Percentiles rank a stretch among this genome's conserved stretches.
Evolutionary conservation across 2,888 invertebrate genomes (phyloP).

Genomic region (Heterodera filipjevi): DNA sequence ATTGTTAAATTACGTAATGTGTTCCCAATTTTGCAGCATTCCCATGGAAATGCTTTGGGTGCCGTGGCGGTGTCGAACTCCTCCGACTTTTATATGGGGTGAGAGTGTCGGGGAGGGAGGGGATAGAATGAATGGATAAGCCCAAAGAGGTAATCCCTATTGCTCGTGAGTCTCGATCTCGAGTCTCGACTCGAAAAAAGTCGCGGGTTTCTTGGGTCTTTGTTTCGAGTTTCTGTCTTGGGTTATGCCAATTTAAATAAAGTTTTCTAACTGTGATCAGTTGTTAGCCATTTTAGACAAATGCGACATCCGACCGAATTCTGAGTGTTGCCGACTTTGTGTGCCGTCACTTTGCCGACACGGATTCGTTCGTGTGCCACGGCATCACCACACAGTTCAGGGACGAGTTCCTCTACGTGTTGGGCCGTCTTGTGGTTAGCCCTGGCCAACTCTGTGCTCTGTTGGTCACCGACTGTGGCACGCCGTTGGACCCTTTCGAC

Average conservation of each 20-base stretch:
- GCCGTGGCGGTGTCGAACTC: conserved; percentile 42
- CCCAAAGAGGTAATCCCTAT: background rate
- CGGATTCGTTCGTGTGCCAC: conserved; percentile 54
- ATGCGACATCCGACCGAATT: conserved; percentile 52
- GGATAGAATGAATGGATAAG: too few species aligned
- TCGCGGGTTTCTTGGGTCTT: too few species aligned
- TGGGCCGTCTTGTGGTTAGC: conserved; percentile 50
- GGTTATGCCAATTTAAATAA: too few species aligned
- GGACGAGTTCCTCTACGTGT: conserved; percentile 62
- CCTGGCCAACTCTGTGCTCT: conserved; percentile 60
- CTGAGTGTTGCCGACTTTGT: conserved; percentile 53
- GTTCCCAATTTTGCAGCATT: conserved; percentile 19
- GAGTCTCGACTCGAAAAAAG: background rate
- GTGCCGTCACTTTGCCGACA: conserved; percentile 56
- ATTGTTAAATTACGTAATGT: too few species aligned
- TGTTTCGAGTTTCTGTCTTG: too few species aligned
- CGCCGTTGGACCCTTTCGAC: conserved; percentile 66
- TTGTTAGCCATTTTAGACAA: conserved; percentile 47
- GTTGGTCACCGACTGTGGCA: conserved; percentile 67
- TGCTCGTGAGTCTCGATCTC: background rate
- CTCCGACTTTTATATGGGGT: conserved; percentile 26
- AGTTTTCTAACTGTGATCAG: too few species aligned
- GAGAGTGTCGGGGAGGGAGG: background rate
- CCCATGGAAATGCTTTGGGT: conserved; percentile 41
- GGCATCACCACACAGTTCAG: conserved; percentile 63